phyloP scores from a whole-genome alignment of 2,797 vertebrate species.

The Rousettus madagascariensis region DNA sequence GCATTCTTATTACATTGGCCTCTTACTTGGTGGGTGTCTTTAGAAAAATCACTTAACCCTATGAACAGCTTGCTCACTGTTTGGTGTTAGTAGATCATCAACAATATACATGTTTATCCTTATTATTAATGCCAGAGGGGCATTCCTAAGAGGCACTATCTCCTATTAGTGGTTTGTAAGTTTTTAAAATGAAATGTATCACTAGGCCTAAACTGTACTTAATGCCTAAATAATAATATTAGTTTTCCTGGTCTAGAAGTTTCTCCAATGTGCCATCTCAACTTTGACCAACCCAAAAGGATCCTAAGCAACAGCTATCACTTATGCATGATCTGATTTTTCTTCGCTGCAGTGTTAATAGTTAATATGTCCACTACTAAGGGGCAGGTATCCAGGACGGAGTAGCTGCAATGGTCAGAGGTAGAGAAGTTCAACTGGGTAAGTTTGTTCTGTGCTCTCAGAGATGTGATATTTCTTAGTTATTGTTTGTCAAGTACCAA shows the following conservation, averaged over 20 bases:
- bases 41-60: not conserved
- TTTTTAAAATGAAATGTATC: not conserved
- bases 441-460: not conserved
- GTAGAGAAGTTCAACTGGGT: not conserved
- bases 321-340: not conserved
- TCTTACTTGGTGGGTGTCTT: not conserved
- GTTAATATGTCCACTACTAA: slow-evolving; percentile 33
- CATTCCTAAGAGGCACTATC: not conserved
- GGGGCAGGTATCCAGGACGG: not conserved
- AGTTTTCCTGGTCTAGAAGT: not conserved
- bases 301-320: not conserved
- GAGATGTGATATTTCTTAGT: slow-evolving; percentile 55
- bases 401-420: not conserved
- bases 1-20: not conserved
- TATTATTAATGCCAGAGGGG: not conserved
- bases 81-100: not conserved
- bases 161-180: not conserved
- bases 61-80: not conserved
- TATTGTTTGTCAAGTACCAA: not conserved
- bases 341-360: not conserved
- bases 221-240: not conserved
- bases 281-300: not conserved
- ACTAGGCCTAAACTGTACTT: not conserved
- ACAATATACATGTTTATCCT: not conserved
- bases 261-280: not conserved